Evolutionary conservation across 2,888 invertebrate species (phyloP).

Genomic region (Mythimna albipuncta): DNA sequence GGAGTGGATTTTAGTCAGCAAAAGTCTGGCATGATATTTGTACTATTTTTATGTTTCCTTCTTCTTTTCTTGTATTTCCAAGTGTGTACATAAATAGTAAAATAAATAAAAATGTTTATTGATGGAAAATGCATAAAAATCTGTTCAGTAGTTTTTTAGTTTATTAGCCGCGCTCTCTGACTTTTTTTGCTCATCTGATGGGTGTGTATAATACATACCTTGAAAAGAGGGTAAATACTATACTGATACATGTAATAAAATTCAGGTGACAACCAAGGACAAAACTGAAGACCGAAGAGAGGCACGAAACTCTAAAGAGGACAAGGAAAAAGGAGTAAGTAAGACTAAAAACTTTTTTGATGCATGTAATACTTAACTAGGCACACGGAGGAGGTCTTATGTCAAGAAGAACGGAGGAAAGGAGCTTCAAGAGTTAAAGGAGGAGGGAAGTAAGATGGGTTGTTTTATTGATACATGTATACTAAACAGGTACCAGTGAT

Average conservation of each 20-base stretch:
- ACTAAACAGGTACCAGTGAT: constrained; percentile 53
- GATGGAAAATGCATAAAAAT: no score
- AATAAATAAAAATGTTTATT: no score
- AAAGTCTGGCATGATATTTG: no score
- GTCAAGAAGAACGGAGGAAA: constrained; percentile 26
- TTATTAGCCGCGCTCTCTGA: no score
- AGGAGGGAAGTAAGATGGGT: constrained; percentile 43
- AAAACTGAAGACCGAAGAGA: constrained; percentile 70
- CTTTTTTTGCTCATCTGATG: no score
- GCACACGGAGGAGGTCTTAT: constrained; percentile 40
- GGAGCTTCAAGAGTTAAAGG: constrained; percentile 29
- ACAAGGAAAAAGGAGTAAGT: constrained; percentile 74
- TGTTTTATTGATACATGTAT: constrained; percentile 50
- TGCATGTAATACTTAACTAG: constrained; percentile 43
- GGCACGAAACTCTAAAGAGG: constrained; percentile 79
- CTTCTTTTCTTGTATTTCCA: no score
- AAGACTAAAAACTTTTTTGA: constrained; percentile 35
- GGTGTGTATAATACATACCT: no score
- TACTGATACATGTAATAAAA: background rate
- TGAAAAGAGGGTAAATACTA: background rate
- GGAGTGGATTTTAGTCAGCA: no score
- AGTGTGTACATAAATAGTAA: no score
- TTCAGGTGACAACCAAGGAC: constrained; percentile 33
- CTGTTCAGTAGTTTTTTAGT: no score
- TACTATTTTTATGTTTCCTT: no score